Evolutionary conservation across 2,888 invertebrate species (phyloP), one percentile per base, ranked within the genome.

Genomic region (Pseudoips prasinana): DNA sequence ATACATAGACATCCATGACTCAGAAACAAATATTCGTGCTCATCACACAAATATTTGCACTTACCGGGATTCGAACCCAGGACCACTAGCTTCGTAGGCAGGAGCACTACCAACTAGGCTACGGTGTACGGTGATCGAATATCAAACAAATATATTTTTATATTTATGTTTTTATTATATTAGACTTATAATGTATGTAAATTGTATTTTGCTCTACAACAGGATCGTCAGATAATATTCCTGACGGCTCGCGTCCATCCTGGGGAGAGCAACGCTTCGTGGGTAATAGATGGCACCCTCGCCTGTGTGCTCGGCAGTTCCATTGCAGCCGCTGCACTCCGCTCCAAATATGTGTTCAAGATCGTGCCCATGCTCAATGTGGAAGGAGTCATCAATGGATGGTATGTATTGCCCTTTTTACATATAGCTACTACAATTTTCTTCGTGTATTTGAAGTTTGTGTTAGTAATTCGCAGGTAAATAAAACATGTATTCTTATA

Each of bases 351-450:
- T 74, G 91, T 96, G 52, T 95, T 96, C 90, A 96, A 96, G 82
- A 91, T 96, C 42, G 91, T 96, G 17, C 96, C 96, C 3, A 96
- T 96, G 95, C 90, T 96, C 51, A 96, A 96, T 78, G 93, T 94
- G 8, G 96, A 96, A 68, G 96, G 96, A 1, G 96, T 96, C 46
- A 91, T 96, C 73, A 95, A 95, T 73, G 96, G 96, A 56, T 94
- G 94, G 95, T 95, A 71, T 92, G 91, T 90, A 25, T 9, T 18
- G n/a, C n/a, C n/a, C n/a, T n/a, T n/a, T n/a, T n/a, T n/a, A n/a
- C n/a, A n/a, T n/a, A n/a, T n/a, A 18, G 6, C 18, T 18, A 18
- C 18, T 18, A 18, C 18, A 18, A n/a, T n/a, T n/a, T n/a, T n/a
- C n/a, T n/a, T n/a, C n/a, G n/a, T n/a, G n/a, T n/a, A n/a, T n/a